These are phyloP conservation scores for Bucco capensis DNA, from an alignment of 2,113 vertebrate genomes.

Conservation along the genomic window DNA sequence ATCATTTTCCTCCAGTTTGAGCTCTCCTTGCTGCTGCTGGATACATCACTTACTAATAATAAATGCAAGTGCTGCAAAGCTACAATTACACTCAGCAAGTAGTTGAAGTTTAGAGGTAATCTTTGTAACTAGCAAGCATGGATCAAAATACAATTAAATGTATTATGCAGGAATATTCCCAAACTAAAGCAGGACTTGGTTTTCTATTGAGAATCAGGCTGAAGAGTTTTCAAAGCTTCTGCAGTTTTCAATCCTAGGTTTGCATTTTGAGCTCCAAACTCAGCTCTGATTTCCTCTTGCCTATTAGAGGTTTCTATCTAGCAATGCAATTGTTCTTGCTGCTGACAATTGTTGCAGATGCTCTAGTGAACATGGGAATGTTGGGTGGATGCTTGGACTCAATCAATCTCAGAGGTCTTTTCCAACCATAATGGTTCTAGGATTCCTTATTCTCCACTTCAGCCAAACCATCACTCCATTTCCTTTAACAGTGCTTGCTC, in stretches of 20 bases:
- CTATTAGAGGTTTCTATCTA: background rate
- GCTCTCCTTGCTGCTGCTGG: background rate
- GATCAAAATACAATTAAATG: background rate
- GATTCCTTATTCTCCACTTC: background rate
- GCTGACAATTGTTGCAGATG: background rate
- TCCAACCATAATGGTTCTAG: no score
- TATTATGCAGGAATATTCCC: background rate
- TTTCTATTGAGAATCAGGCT: background rate
- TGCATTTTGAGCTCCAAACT: background rate
- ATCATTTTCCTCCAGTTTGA: background rate
- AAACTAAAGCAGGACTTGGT: background rate
- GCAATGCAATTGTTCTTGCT: background rate
- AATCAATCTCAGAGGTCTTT: background rate
- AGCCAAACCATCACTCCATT: background rate
- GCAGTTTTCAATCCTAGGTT: background rate
- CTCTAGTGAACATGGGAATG: no score
- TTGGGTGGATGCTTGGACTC: no score
- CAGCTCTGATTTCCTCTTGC: background rate
- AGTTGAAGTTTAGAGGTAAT: background rate
- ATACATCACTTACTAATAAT: background rate
- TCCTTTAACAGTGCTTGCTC: background rate
- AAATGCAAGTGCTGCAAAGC: background rate
- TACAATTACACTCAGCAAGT: background rate
- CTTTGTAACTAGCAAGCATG: background rate
- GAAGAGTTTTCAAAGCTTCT: background rate